Evolutionary conservation across 1,140 invertebrate species (phyloP), one percentile per base, ranked within the genome.

Genomic region (Gerris buenoi): DNA sequence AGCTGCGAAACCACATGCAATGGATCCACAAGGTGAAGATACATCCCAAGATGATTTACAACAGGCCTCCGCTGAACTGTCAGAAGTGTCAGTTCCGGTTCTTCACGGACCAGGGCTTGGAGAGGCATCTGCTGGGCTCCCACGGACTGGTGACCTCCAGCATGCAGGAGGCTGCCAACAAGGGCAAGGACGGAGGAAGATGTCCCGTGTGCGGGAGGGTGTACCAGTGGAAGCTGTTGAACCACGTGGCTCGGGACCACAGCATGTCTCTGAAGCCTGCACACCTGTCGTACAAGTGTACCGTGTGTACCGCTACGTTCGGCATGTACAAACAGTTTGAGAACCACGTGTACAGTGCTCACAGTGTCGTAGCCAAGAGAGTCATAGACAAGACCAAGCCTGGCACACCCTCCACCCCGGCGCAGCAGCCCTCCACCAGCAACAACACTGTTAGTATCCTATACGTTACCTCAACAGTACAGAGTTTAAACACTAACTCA

Each of bases 21-120:
- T 94, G 91, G 90, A 93, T 94, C 74, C 93, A 95, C 75, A 94
- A 95, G 84, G 91, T 95, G 64, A 95, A 95, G 79, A 95, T 95
- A 74, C 92, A 95, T 81, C 92, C 91, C 68, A 95, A 95, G 79
- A 95, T 95, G 92, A 93, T 95, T 69, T 91, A 93, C 75, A 94
- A 93, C 78, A 81, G 91, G 78, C 92, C 93, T 68, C 93, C 93
- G 29, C 80, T 97, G 65, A 96, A 95, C 77, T 97, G 93, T 77
- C 92, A 95, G 77, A 95, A 96, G 76, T 97, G 94, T 83, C 90
- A 95, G 79, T 95, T 93, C 77, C 77, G 87, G 65, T 89, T 89
- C 76, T 89, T 88, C 74, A 88, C 87, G 28, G 87, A 89, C 79
- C 87, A 82, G 82, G 93, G 93, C 23, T 77, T 95, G 29, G 93